phyloP scores from a whole-genome alignment of 2,797 vertebrate genomes.

The Manis crassicaudata region DNA sequence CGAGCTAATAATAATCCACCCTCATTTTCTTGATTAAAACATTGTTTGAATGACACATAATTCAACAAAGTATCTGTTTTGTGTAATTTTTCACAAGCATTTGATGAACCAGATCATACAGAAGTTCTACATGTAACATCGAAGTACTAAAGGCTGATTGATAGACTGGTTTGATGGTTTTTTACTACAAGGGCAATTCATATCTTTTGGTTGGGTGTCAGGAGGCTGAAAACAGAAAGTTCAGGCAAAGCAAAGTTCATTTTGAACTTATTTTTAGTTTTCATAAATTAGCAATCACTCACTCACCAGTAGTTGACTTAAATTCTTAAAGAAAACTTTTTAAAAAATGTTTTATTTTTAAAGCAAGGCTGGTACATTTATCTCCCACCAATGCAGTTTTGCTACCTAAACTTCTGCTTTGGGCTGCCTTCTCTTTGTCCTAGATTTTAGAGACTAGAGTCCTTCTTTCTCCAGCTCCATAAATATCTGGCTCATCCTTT shows the following conservation, averaged over 20 bases:
- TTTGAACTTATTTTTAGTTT: conserved; percentile 38
- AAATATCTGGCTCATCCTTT: conserved; percentile 3
- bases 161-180: not conserved
- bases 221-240: not conserved
- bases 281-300: not conserved
- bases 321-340: conserved; percentile 23
- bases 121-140: not conserved
- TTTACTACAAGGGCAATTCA: not conserved
- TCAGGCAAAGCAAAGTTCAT: not conserved
- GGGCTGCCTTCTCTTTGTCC: not conserved
- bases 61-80: not conserved
- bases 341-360: conserved; percentile 17
- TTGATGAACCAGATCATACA: not conserved
- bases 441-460: conserved; percentile 8
- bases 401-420: not conserved
- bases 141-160: not conserved
- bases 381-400: conserved; percentile 3
- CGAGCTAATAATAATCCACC: not conserved
- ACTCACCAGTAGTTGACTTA: not conserved
- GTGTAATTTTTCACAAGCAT: not conserved
- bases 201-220: not conserved
- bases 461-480: not conserved
- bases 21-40: conserved; percentile 22
- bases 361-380: not conserved
- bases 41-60: not conserved